These are phyloP conservation scores for Ryuthela nishihirai DNA, from an alignment of 2,888 invertebrate species.

Conservation along the genomic window DNA sequence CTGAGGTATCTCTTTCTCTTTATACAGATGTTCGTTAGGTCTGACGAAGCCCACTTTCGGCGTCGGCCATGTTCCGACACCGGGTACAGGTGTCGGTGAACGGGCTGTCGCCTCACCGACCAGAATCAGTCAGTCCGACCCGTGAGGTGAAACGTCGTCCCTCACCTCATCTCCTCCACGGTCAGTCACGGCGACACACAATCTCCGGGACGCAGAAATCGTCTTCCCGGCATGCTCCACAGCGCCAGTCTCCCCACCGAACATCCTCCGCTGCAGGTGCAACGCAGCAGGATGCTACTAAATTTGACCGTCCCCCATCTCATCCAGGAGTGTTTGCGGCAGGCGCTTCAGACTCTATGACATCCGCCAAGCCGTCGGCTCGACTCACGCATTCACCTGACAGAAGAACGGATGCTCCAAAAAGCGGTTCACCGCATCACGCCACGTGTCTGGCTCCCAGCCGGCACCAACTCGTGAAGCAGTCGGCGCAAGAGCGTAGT, in stretches of 20 bases:
- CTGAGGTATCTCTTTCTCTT: too few species aligned
- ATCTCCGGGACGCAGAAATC: constrained; percentile 3
- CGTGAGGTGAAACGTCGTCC: constrained; percentile 13
- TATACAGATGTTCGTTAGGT: too few species aligned
- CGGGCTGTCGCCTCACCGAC: constrained; percentile 8
- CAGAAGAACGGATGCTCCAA: too few species aligned
- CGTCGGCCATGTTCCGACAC: constrained; percentile 18
- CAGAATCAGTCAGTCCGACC: constrained; percentile 27
- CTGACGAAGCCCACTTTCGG: too few species aligned
- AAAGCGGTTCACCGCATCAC: constrained; percentile 5
- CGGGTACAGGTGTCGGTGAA: constrained; percentile 11
- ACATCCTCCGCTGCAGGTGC: neutral
- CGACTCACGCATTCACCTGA: too few species aligned
- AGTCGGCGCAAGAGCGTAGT: constrained; percentile 2
- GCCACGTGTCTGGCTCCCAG: constrained; percentile 2
- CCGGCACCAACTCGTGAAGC: neutral
- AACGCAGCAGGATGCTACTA: neutral
- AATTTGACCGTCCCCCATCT: constrained; percentile 9
- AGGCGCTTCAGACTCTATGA: constrained; percentile 3
- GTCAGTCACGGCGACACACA: constrained; percentile 1
- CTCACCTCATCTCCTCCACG: neutral
- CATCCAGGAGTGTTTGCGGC: constrained; percentile 2
- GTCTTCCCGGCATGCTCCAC: constrained; percentile 2
- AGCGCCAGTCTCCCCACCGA: constrained; percentile 11
- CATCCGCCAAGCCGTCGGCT: constrained; percentile 14